Evolutionary conservation across 1,140 invertebrate genomes (phyloP), one percentile per base, ranked within the genome.

Genomic region (Pentalonia nigronervosa): DNA sequence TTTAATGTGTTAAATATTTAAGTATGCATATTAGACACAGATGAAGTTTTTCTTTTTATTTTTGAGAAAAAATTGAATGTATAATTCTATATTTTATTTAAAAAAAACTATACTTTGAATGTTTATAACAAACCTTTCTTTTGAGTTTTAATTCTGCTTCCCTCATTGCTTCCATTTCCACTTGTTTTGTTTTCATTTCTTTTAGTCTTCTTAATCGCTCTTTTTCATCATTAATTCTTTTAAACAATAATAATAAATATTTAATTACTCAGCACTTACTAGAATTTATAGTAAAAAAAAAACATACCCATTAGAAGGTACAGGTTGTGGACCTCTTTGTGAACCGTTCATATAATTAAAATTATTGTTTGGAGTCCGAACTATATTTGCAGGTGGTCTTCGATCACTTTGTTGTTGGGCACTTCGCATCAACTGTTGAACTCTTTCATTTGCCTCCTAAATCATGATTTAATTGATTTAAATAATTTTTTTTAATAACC

Each of bases 131-230:
- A 25, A 93, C 91, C 94, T 94, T 95, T 94, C 94, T 94, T 94
- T 95, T 95, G 8, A 94, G 95, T 94, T 95, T 94, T 92, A 95
- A 95, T 94, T 94, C 95, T 56, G 76, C 93, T 88, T 83, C 76
- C 87, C 83, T 94, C 81, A 94, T 50, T 0, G 96, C 96, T 81
- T 96, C 96, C 76, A 95, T 95, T 90, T 96, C 96, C 0, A 94
- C 94, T 94, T 96, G 95, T 50, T 96, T 96, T 81, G 95, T 95
- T 94, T 96, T 96, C 34, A 96, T 94, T 81, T 96, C 96, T 60
- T 96, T 96, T 7, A 96, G 95, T 94, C 95, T 95, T 84, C 95
- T 95, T 76, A 96, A 95, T 87, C 95, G 94, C 91, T 96, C 96
- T 90, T 96, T 95, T 25, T 96, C 96, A 81, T 96, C 95, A 60